Base-by-base conservation (phyloP, 92 coral and sea anemone species). In the Siderastrea radians region DNA sequence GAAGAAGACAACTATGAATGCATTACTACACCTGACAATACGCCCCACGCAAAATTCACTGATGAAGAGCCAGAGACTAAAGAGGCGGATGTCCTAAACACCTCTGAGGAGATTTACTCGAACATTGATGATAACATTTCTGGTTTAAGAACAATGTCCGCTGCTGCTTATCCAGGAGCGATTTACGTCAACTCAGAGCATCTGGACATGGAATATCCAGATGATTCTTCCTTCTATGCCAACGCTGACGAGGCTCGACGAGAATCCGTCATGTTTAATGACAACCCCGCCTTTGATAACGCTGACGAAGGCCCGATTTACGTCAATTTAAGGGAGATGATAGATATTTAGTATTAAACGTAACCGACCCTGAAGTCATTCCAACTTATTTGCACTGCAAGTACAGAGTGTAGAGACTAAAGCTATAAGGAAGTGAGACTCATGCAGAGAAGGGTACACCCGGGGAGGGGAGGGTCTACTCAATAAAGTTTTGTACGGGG, bases 251-350 rank as follows among this genome's bases (percentile, higher is more conserved):
- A 16, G 50, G 51, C 43, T 57, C 76, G 7, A 12, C 86, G 48
- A 38, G 55, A 74, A 13, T 69, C 59, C 52, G 4, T 14, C 5
- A 54, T 0, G 49, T 72, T 0, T 13, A 44, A 54, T 50, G 77
- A 61, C 44, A 71, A 71, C 68, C 14, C 48, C 12, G 69, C 63
- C 45, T 49, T 68, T 68, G 54, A 13, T 45, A 54, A 11, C 13
- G 75, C n/a, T 5, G 53, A 70, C 3, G 58, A 47, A 47, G 66
- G 53, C 51, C 78, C 86, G 13, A 45, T 57, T 51, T 71, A 82
- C 48, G 59, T 61, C 50, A 82, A 58, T 44, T 55, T 54, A 53
- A 54, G 17, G 15, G 78, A 82, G 2, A 5, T 71, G 46, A 51
- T 69, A 45, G 78, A 57, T 58, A 48, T 82, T 57, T 70, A 70